Percentiles rank a stretch among this genome's conserved stretches.
These are phyloP conservation scores for Geococcyx californianus DNA, from an alignment of 2,113 vertebrate genomes.

Conservation along the genomic window DNA sequence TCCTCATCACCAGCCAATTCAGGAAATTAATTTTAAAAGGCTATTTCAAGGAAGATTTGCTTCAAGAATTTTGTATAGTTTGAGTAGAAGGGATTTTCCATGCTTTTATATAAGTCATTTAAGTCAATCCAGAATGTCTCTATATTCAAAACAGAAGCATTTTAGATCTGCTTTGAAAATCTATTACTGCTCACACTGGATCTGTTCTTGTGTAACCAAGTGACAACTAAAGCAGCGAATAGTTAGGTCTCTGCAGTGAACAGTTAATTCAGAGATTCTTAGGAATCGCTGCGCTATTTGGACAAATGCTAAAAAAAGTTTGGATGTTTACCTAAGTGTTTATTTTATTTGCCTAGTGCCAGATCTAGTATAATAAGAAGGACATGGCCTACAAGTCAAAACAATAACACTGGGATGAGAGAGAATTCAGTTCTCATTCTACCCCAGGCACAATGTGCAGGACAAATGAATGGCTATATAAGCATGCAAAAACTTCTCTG, in stretches of 20 bases:
- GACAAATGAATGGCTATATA: not conserved
- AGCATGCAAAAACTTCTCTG: not conserved
- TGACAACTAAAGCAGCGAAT: not conserved
- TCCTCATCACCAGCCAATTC: not conserved
- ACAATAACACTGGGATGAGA: not conserved
- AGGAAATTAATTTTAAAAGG: conserved; percentile 29
- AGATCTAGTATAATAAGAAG: not conserved
- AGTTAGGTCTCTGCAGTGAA: not conserved
- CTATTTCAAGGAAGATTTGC: conserved; percentile 10
- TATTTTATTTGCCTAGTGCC: not conserved
- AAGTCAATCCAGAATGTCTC: not conserved
- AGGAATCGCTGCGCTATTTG: not conserved
- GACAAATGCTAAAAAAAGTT: not conserved
- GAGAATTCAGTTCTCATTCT: not conserved
- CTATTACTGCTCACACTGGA: not conserved
- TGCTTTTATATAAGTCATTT: not conserved
- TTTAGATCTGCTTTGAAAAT: not conserved
- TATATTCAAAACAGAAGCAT: not conserved
- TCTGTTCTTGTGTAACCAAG: not conserved
- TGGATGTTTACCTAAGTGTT: not conserved
- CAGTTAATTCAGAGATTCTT: too few species aligned
- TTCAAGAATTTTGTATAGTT: not conserved
- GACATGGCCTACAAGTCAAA: not conserved
- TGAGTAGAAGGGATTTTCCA: not conserved
- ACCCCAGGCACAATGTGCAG: not conserved